Percentiles rank a stretch among this genome's conserved stretches.
Evolutionary conservation across 2,797 vertebrate species (phyloP).

Genomic region (Philypnodon macrostomus): DNA sequence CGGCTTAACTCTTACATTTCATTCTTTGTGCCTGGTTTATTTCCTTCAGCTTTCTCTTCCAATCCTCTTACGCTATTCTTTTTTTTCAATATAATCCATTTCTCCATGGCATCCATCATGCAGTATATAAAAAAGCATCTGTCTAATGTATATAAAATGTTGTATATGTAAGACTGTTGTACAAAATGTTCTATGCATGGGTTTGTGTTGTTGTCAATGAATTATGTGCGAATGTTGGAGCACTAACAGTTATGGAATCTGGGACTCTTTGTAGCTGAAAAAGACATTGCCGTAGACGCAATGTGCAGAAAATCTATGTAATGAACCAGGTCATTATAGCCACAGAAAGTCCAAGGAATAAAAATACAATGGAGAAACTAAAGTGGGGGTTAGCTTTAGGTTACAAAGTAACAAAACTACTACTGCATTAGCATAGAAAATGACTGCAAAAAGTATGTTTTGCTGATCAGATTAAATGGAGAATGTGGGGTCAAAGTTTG

Average conservation of each 20-base stretch:
- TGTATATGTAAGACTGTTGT: neutral
- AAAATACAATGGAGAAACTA: conserved; percentile 17
- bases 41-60: conserved; percentile 13
- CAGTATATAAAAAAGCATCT: conserved; percentile 23
- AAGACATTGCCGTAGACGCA: conserved; percentile 20
- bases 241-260: conserved; percentile 35
- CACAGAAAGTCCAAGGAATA: conserved; percentile 5
- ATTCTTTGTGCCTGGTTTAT: conserved; percentile 29
- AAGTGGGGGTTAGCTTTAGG: conserved; percentile 1
- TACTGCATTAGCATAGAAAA: neutral
- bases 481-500: neutral
- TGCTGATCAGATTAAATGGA: conserved; percentile 3
- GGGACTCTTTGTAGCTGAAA: conserved; percentile 23
- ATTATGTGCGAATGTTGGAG: conserved; percentile 39
- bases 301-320: conserved; percentile 14
- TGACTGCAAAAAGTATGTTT: neutral
- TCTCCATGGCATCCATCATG: conserved; percentile 50
- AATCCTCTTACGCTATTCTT: conserved; percentile 9
- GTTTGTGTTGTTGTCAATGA: conserved; percentile 28
- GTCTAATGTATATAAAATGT: conserved; percentile 4
- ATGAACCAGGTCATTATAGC: conserved; percentile 18
- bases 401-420: neutral
- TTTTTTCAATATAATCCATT: conserved; percentile 31
- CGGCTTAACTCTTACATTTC: conserved; percentile 36
- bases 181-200: conserved; percentile 14